Evolutionary conservation across 2,888 invertebrate species (phyloP).

Genomic region (Scrobipalpa atriplicella): DNA sequence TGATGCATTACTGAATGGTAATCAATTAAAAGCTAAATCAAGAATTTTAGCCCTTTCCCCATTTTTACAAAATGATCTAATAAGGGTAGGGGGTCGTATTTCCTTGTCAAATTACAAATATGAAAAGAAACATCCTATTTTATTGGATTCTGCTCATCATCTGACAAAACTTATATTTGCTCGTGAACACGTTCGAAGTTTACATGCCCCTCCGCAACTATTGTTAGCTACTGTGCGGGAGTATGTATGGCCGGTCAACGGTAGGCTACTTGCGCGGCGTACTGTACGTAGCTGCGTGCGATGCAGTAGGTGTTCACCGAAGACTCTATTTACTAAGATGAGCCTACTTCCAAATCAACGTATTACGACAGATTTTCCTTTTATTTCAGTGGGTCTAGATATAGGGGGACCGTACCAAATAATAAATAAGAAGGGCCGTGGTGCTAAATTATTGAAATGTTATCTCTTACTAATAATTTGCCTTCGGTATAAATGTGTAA

Average conservation of each 20-base stretch:
- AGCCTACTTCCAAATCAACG: constrained; percentile 10
- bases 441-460: constrained; percentile 33
- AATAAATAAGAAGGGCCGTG: constrained; percentile 34
- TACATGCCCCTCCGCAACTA: constrained; percentile 23
- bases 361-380: constrained; percentile 25
- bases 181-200: constrained; percentile 5
- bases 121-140: constrained; percentile 27
- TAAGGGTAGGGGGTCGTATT: constrained; percentile 23
- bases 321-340: constrained; percentile 4
- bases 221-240: constrained; percentile 13
- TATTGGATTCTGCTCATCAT: constrained; percentile 18
- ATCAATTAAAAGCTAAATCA: constrained; percentile 19
- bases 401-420: constrained; percentile 28
- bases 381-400: constrained; percentile 24
- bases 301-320: constrained; percentile 11
- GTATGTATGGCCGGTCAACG: constrained; percentile 19
- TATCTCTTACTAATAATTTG: constrained; percentile 34
- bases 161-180: constrained; percentile 17
- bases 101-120: constrained; percentile 11
- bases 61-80: constrained; percentile 17
- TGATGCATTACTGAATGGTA: neutral
- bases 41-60: constrained; percentile 25
- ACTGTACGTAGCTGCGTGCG: constrained; percentile 19
- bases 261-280: constrained; percentile 16
- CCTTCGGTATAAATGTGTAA: constrained; percentile 34